phyloP scores from a whole-genome alignment of 2,113 vertebrate genomes.

The Theristicus caerulescens region DNA sequence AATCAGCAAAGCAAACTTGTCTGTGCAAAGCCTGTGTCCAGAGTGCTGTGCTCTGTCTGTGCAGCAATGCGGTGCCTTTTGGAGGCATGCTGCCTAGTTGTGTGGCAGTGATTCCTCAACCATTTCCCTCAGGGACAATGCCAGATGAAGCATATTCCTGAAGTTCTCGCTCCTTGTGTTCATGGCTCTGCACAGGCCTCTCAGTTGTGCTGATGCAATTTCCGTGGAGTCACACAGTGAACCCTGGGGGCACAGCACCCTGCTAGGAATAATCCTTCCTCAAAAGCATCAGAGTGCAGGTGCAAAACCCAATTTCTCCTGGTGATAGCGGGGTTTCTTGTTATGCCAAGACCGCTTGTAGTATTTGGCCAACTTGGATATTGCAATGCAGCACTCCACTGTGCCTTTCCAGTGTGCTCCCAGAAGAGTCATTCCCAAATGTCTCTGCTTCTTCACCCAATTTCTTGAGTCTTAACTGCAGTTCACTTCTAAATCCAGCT shows the following conservation, averaged over 20 bases:
- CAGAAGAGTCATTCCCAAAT: background rate
- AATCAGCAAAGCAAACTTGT: background rate
- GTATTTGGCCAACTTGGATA: background rate
- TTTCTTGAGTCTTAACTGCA: background rate
- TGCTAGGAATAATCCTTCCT: background rate
- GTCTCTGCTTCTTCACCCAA: background rate
- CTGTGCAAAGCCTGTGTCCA: background rate
- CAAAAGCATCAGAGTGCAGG: background rate
- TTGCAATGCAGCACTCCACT: background rate
- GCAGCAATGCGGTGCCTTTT: background rate
- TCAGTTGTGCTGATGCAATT: background rate
- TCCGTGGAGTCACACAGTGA: background rate
- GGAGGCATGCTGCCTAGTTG: background rate
- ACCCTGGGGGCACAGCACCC: background rate
- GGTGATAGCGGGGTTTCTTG: background rate
- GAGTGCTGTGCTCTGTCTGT: background rate
- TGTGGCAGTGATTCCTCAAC: rapidly evolving
- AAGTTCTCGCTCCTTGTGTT: background rate
- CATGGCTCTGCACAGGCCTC: background rate
- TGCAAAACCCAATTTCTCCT: background rate
- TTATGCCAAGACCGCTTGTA: background rate
- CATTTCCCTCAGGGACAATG: background rate
- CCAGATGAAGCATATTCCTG: background rate
- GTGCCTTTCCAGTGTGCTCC: background rate
- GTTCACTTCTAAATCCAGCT: background rate